phyloP scores from a whole-genome alignment of 1,140 invertebrate species.

The Mycetomoellerius zeteki region DNA sequence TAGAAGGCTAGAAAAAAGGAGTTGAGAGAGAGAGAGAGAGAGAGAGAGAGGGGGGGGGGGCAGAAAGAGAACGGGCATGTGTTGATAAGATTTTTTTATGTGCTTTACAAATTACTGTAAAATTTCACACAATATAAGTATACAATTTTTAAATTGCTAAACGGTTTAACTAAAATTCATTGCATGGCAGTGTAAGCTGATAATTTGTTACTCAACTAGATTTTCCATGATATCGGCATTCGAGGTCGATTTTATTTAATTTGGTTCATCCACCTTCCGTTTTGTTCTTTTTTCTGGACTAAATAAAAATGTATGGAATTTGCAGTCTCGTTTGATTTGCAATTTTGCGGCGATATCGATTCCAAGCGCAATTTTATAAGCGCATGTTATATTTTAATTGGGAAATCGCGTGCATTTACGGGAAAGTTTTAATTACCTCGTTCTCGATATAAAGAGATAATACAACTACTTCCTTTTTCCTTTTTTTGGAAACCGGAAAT shows the following conservation, averaged over 20 bases:
- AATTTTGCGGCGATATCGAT: conserved; percentile 45
- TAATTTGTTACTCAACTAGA: conserved; percentile 50
- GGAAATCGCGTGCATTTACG: conserved; percentile 40
- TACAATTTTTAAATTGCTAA: conserved; percentile 23
- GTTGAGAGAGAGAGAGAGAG: not conserved
- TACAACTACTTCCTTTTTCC: not conserved
- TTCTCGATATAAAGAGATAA: not conserved
- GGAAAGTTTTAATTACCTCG: conserved; percentile 26
- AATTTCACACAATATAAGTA: not conserved
- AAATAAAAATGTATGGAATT: conserved; percentile 54
- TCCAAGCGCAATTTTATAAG: conserved; percentile 40
- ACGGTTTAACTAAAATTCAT: conserved; percentile 17
- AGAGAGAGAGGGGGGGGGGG: not conserved
- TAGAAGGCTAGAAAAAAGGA: too few relatives aligned
- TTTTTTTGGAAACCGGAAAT: not conserved
- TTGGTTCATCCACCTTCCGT: conserved; percentile 16
- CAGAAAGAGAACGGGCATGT: not conserved
- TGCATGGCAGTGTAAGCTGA: conserved; percentile 26
- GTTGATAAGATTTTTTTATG: not conserved
- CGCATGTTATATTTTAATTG: conserved; percentile 55
- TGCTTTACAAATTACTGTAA: conserved; percentile 26
- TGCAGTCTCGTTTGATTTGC: conserved; percentile 24
- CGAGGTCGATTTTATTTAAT: conserved; percentile 53
- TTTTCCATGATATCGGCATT: conserved; percentile 44
- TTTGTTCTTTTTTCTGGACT: conserved; percentile 28